phyloP scores from a whole-genome alignment of 2,113 vertebrate genomes.

The Oncorhynchus masou region DNA sequence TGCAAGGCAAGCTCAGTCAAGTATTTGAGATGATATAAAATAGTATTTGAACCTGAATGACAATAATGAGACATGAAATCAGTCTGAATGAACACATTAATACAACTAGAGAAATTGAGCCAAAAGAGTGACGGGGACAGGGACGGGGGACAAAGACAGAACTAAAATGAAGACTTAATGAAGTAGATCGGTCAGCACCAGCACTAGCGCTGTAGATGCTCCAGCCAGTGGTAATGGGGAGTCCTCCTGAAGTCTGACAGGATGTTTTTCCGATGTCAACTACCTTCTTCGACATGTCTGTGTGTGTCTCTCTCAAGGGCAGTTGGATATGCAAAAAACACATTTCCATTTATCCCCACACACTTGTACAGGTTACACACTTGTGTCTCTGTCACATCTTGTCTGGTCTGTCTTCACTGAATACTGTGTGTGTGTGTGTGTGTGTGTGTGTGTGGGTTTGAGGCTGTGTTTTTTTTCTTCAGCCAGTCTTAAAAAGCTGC shows the following conservation, averaged over 20 bases:
- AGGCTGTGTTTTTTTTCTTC: too few species aligned
- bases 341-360: too few species aligned
- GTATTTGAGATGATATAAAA: too few species aligned
- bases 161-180: neutral
- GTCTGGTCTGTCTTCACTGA: neutral
- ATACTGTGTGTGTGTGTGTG: neutral
- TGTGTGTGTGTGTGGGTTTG: conserved; percentile 78
- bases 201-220: conserved; percentile 92
- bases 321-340: conserved; percentile 61
- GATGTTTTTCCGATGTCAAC: conserved; percentile 98
- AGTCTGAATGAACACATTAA: neutral
- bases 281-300: conserved; percentile 37
- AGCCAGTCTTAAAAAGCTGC: too few species aligned
- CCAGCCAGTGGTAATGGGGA: conserved; percentile 98
- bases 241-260: conserved; percentile 96
- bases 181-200: conserved; percentile 95
- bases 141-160: neutral
- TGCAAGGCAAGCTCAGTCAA: too few species aligned
- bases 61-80: conserved; percentile 2
- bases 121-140: too few species aligned
- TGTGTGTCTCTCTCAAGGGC: too few species aligned
- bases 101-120: neutral
- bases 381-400: too few species aligned
- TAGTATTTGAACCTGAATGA: neutral
- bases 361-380: conserved; percentile 67